phyloP scores from a whole-genome alignment of 2,797 vertebrate species.

The Carduelis carduelis region DNA sequence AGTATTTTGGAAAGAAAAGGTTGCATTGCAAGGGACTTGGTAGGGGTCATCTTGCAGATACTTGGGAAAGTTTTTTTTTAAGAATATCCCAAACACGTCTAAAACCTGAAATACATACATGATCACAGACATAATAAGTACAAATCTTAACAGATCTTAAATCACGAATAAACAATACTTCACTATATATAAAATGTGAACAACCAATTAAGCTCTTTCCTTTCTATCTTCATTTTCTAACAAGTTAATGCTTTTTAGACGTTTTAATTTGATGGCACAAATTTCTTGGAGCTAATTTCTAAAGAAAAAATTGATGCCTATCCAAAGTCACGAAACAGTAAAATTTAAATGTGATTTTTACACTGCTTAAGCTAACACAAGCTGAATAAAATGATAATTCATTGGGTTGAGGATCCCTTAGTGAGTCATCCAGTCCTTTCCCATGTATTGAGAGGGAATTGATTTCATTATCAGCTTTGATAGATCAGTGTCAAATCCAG shows the following conservation, averaged over 20 bases:
- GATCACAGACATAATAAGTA: not conserved
- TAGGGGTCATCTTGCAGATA: not conserved
- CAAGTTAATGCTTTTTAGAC: not conserved
- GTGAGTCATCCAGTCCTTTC: not conserved
- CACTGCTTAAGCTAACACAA: not conserved
- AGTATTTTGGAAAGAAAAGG: not conserved
- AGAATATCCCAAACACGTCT: not conserved
- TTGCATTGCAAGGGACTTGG: not conserved
- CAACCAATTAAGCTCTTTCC: not conserved
- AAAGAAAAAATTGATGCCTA: slow-evolving; percentile 19
- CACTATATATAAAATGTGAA: not conserved
- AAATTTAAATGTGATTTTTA: slow-evolving; percentile 6
- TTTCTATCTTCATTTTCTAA: not conserved
- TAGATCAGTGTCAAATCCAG: slow-evolving; percentile 9
- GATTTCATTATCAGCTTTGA: slow-evolving; percentile 30
- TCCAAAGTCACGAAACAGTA: not conserved
- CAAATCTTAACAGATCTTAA: not conserved
- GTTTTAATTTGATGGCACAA: not conserved
- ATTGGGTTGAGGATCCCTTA: not conserved
- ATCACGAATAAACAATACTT: not conserved
- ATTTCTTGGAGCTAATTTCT: not conserved
- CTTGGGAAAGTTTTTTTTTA: not conserved
- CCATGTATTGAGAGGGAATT: not conserved
- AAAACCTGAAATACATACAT: not conserved
- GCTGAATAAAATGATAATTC: not conserved